Base-by-base conservation (phyloP, 2,113 vertebrate genomes). In the Bucco capensis region DNA sequence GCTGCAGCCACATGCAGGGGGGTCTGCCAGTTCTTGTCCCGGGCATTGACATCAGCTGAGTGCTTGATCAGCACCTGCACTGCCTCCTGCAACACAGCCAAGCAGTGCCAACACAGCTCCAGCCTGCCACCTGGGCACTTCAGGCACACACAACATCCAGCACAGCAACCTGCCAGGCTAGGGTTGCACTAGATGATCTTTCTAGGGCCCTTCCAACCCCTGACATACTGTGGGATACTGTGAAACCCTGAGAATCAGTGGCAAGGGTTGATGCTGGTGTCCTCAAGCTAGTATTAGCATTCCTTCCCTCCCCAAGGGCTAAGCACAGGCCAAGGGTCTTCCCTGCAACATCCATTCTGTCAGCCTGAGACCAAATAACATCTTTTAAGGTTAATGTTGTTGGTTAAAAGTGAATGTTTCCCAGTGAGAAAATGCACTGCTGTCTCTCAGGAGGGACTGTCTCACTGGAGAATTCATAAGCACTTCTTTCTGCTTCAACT, bases 21-120 rank as follows among this genome's bases (percentile, higher is more conserved):
- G 0, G 99, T 99, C 98, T 99, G 99, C 99, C 99, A 99, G 97
- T 99, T 99, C 97, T 99, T 99, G 97, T 99, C 99, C 25, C 99
- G 98, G 0, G 99, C 99, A 0, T 99, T 99, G 93, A 99, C 99
- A 2, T 99, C 99, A 0, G 99, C 99, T 0, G 99, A 99, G 95
- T 99, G 99, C 60, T 99, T 99, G 78, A 99, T 98, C 97, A 99
- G 75, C 54, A 99, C 98, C 23, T 98, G 98, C 50, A 99, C 99
- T 0, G 99, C 98, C 62, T 99, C 99, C 99, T 99, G 94, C 47
- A 93, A 93, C 0, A 70, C 89, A 53, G 30, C 28, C 18, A 30
- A 28, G 28, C n/a, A n/a, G n/a, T n/a, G n/a, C n/a, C n/a, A n/a
- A n/a, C n/a, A 42, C 40, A 42, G 40, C 40, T 42, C 40, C 40